Percentiles rank a stretch among this genome's conserved stretches.
These are phyloP conservation scores for Pomatorhinus ruficollis DNA, from an alignment of 2,113 vertebrate genomes.

Conservation along the genomic window DNA sequence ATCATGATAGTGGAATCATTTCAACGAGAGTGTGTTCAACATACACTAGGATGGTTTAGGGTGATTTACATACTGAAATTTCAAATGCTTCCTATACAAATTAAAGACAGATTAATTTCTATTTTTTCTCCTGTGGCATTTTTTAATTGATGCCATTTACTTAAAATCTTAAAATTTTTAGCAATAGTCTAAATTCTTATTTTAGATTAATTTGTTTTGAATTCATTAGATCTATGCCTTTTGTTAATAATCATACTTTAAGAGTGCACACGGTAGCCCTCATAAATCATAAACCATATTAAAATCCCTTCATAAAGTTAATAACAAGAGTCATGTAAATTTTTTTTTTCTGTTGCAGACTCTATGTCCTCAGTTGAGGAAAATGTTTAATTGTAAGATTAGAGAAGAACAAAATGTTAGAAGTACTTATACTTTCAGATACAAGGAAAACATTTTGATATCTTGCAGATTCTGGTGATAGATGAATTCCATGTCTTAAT, in stretches of 20 bases:
- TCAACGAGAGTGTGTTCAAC: not conserved
- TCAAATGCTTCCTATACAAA: not conserved
- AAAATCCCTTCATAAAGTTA: not conserved
- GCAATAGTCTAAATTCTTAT: not conserved
- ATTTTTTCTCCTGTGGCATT: not conserved
- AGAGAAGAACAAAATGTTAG: not conserved
- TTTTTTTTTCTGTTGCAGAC: not conserved
- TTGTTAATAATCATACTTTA: not conserved
- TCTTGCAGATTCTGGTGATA: not conserved
- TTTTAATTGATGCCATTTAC: not conserved
- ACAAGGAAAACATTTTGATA: not conserved
- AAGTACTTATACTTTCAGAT: not conserved
- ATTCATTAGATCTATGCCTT: not conserved
- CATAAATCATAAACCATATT: not conserved
- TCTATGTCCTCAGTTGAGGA: not conserved
- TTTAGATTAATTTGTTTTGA: not conserved
- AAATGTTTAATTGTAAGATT: not conserved
- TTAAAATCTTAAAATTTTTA: not conserved
- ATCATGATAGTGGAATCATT: not conserved
- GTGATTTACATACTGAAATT: not conserved
- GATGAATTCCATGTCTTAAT: not conserved
- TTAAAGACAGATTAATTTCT: not conserved
- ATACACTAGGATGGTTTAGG: not conserved
- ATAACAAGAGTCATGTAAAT: not conserved
- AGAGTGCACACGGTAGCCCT: not conserved